Percentiles rank a stretch among this genome's conserved stretches.
Conservation (phyloP, 2,113 vertebrate species). For the Carassius auratus region DNA sequence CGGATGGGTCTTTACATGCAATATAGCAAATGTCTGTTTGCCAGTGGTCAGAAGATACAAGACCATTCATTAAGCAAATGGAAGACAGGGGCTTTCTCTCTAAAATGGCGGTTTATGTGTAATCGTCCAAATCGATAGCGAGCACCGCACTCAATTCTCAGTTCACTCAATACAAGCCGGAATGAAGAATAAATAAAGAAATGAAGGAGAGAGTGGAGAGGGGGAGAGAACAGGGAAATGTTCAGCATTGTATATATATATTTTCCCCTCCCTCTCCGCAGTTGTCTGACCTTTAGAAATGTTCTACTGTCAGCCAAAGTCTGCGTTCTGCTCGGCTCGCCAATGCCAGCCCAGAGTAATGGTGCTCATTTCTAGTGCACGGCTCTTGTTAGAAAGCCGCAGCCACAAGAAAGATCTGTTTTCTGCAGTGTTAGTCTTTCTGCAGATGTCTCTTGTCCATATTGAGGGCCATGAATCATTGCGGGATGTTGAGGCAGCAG, state of each 20-base stretch:
- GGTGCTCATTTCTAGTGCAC: conserved; percentile 57
- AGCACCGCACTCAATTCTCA: conserved; percentile 63
- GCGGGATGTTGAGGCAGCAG: conserved; percentile 32
- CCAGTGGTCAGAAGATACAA: conserved; percentile 63
- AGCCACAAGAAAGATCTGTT: conserved; percentile 59
- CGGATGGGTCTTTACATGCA: conserved; percentile 63
- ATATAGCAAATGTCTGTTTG: conserved; percentile 57
- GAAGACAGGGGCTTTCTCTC: conserved; percentile 57
- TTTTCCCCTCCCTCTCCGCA: conserved; percentile 4
- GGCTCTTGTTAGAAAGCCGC: conserved; percentile 50
- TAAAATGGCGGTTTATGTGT: conserved; percentile 57
- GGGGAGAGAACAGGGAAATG: conserved; percentile 17
- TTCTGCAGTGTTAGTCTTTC: conserved; percentile 38
- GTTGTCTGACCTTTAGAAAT: conserved; percentile 70
- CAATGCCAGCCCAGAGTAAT: conserved; percentile 61
- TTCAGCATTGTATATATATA: not conserved
- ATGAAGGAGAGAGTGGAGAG: conserved; percentile 19
- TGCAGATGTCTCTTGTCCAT: conserved; percentile 29
- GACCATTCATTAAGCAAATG: conserved; percentile 75
- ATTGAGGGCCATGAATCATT: conserved; percentile 52
- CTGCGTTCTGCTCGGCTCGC: conserved; percentile 42
- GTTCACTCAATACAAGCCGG: conserved; percentile 56
- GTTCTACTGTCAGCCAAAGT: conserved; percentile 60
- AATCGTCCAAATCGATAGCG: conserved; percentile 65
- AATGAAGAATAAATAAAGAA: conserved; percentile 18